Percentiles rank a stretch among this genome's conserved stretches.
Evolutionary conservation across 2,797 vertebrate genomes (phyloP).

Genomic region (Ateles fusciceps): DNA sequence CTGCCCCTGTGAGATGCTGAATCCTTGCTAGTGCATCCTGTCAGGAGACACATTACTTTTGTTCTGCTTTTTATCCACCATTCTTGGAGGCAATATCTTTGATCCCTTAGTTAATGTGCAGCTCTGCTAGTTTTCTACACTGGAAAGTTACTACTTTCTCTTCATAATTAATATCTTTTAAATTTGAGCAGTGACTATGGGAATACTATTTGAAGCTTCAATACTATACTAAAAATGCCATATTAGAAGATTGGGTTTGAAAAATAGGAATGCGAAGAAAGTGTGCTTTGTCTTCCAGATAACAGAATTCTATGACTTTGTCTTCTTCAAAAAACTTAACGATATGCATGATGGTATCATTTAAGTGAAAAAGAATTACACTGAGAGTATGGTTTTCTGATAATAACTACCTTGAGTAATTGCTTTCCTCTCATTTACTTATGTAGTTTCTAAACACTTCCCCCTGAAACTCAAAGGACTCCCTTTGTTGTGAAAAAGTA

Average conservation of each 20-base stretch:
- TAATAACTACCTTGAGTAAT: background rate
- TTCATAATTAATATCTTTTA: background rate
- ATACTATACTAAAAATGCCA: fast-evolving
- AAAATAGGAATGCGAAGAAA: too few species aligned
- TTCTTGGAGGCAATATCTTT: background rate
- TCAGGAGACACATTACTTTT: fast-evolving
- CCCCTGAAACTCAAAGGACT: background rate
- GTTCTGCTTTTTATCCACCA: background rate
- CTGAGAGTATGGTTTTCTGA: fast-evolving
- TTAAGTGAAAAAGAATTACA: background rate
- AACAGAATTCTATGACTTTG: background rate
- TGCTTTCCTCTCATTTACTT: background rate
- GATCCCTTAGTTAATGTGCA: background rate
- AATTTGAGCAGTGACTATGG: background rate
- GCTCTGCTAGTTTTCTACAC: background rate
- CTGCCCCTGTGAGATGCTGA: fast-evolving
- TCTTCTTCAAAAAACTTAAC: fast-evolving
- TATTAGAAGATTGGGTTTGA: background rate
- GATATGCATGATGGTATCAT: fast-evolving
- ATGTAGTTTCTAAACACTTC: background rate
- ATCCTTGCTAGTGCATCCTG: fast-evolving
- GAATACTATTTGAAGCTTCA: background rate
- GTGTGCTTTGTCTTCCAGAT: fast-evolving
- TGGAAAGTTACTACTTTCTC: background rate
- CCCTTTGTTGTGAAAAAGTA: background rate